Evolutionary conservation across 1,140 invertebrate species (phyloP).

Genomic region (Cheumatopsyche charites): DNA sequence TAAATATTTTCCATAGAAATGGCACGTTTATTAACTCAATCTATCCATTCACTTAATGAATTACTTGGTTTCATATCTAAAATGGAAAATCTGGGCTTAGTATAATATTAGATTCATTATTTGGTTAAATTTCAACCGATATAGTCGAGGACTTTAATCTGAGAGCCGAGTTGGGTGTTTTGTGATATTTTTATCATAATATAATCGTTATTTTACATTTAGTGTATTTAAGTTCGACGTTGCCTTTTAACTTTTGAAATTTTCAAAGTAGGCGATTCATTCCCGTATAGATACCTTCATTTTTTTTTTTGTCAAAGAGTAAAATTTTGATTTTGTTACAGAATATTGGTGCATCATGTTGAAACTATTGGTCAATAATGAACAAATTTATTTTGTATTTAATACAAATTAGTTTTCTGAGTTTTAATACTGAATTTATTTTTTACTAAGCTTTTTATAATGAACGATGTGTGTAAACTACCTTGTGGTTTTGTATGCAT

Average conservation of each 20-base stretch:
- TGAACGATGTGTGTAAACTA: conserved; percentile 6
- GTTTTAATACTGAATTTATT: too few relatives aligned
- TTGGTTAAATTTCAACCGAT: too few relatives aligned
- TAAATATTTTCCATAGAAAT: background rate
- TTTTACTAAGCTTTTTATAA: conserved; percentile 1
- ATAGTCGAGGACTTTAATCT: too few relatives aligned
- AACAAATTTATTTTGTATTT: conserved; percentile 37
- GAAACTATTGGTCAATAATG: conserved; percentile 30
- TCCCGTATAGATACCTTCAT: too few relatives aligned
- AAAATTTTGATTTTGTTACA: conserved; percentile 44
- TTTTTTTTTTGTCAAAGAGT: background rate
- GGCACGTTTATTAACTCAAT: background rate
- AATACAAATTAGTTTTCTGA: conserved; percentile 8
- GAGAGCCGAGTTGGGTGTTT: too few relatives aligned
- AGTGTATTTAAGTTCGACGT: background rate
- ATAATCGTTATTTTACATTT: too few relatives aligned
- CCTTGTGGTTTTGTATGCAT: background rate
- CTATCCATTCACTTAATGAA: background rate
- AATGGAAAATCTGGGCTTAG: too few relatives aligned
- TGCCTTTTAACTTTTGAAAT: background rate
- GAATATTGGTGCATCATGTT: conserved; percentile 37
- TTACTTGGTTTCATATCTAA: too few relatives aligned
- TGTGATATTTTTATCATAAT: too few relatives aligned
- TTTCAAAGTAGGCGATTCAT: background rate
- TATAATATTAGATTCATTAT: too few relatives aligned